Evolutionary conservation across 2,888 invertebrate species (phyloP).

Genomic region (Melieria omissa): DNA sequence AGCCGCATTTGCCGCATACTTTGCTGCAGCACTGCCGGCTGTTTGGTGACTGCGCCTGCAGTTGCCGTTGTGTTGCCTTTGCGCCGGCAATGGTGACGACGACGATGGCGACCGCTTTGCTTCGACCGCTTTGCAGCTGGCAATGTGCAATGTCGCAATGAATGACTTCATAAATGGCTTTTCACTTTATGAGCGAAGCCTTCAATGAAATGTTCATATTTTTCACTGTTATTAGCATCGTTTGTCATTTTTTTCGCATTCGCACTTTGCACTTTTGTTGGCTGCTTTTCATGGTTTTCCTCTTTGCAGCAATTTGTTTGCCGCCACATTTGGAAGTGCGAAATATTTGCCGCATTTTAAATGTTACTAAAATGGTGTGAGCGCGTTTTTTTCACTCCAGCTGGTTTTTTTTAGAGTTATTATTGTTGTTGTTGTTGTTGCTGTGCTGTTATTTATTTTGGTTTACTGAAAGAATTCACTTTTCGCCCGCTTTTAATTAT

Average conservation of each 20-base stretch:
- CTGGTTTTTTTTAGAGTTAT: too few relatives aligned
- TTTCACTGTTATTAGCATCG: not conserved
- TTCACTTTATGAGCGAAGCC: not conserved
- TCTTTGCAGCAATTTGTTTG: constrained; percentile 39
- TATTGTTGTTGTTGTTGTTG: too few relatives aligned
- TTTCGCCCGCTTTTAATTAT: constrained; percentile 12
- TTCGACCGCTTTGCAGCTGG: too few relatives aligned
- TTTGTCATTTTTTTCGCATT: constrained; percentile 19
- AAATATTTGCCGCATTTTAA: constrained; percentile 34
- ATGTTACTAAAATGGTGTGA: constrained; percentile 33
- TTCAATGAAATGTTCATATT: constrained; percentile 13
- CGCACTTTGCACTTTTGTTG: constrained; percentile 12
- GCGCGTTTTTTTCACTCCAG: constrained; percentile 8
- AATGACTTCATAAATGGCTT: constrained; percentile 29
- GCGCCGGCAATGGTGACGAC: too few relatives aligned
- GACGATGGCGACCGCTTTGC: too few relatives aligned
- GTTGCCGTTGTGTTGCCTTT: too few relatives aligned
- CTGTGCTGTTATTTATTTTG: too few relatives aligned
- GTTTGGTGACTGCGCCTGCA: too few relatives aligned
- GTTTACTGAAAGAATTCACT: too few relatives aligned
- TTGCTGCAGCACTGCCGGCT: not conserved
- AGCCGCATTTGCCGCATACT: not conserved
- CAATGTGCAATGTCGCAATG: constrained; percentile 6
- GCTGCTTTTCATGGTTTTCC: constrained; percentile 21
- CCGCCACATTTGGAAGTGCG: constrained; percentile 39